Base-by-base conservation (phyloP, 2,888 invertebrate genomes). In the Acleris sparsana region DNA sequence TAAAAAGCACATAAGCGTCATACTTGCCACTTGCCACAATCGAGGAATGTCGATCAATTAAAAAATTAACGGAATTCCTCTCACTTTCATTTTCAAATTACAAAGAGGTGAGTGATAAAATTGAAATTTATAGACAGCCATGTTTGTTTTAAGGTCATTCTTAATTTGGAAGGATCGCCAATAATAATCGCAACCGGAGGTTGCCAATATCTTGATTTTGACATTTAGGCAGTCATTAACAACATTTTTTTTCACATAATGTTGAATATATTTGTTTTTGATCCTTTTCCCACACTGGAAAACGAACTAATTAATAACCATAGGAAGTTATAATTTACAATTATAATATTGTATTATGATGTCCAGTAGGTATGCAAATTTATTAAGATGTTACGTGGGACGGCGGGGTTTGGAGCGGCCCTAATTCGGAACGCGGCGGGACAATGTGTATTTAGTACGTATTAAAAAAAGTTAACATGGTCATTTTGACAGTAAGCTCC, bases 31-130 rank as follows among this genome's bases (percentile, higher is more conserved):
- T 55, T 9, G 33, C 33, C 44, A 13, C 16, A 13, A 52, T 43
- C 53, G 67, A 58, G 72, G 80, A 81, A 81, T 80, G 79, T 70
- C 63, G 75, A 71, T 70, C 71, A 73, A 78, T 79, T 75, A 72
- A 65, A 67, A 71, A 69, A 69, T 64, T 69, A 58, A 67, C 65
- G 66, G 68, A 63, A 60, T 68, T 55, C 62, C 68, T 63, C 64
- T 70, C 60, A 59, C 68, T 63, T 33, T 63, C 49, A n/a, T 7
- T 52, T 44, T 69, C 61, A 65, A 67, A 62, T 62, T 39, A 39
- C 13, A 39, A 39, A 39, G 22, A 46, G 48, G 6, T 58, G 4
- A 17, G 20, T 33, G 17, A 33, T 18, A 29, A 7, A 58, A 58
- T 39, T 4, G 9, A 49, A 5, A 11, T 17, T 49, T 33, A 58